Evolutionary conservation across 2,113 vertebrate species (phyloP).

Genomic region (Erpornis zantholeuca): DNA sequence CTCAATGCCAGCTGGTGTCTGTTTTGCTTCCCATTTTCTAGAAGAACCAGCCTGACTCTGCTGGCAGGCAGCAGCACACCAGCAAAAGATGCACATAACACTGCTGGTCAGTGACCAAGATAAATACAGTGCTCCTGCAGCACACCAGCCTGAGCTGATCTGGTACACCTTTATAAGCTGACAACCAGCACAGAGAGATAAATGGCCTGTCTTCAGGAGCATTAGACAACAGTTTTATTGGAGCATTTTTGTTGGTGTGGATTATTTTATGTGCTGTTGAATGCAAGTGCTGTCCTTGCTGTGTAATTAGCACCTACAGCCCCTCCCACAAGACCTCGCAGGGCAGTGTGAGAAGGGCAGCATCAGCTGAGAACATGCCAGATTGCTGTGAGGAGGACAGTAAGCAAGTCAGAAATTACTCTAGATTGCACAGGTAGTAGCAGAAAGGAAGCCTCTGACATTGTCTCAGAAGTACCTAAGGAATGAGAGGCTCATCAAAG

Average conservation of each 20-base stretch:
- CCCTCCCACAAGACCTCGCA: background rate
- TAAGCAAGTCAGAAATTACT: background rate
- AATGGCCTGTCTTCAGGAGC: background rate
- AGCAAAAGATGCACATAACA: background rate
- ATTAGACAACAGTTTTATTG: background rate
- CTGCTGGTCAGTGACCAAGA: background rate
- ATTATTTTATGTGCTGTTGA: accelerated
- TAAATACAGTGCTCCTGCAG: background rate
- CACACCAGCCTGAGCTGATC: background rate
- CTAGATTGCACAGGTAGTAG: background rate
- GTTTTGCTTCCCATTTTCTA: background rate
- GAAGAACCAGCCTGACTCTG: background rate
- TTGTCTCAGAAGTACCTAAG: background rate
- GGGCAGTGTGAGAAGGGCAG: background rate
- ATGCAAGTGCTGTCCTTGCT: background rate
- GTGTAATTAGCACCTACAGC: background rate
- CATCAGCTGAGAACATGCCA: background rate
- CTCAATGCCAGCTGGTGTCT: background rate
- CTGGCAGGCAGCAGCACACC: background rate
- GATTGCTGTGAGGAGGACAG: background rate
- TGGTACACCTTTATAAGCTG: background rate
- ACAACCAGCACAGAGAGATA: background rate
- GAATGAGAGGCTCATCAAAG: background rate
- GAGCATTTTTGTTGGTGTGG: background rate
- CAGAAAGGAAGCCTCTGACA: background rate